Conservation (phyloP, 2,888 invertebrate species). For the Linhomoeus sp. region DNA sequence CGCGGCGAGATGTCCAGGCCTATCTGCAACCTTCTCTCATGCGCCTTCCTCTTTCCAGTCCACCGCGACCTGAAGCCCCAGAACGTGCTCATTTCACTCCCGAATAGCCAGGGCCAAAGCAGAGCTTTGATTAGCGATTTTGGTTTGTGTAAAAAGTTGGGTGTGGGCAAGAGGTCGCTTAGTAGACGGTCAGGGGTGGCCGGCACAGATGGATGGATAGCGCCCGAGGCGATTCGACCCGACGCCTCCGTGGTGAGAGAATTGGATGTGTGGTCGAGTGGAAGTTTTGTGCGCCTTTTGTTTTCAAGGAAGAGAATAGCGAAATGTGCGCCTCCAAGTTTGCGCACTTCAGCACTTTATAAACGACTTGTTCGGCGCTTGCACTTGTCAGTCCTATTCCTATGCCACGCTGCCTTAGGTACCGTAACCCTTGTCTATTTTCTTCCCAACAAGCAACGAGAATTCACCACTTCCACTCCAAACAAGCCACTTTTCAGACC, state of each 20-base stretch:
- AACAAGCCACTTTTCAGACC: slow-evolving; percentile 43
- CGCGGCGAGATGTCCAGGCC: too few relatives aligned
- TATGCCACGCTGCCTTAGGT: too few relatives aligned
- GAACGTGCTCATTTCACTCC: slow-evolving; percentile 73
- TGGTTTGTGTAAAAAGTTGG: slow-evolving; percentile 85
- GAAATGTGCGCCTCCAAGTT: too few relatives aligned
- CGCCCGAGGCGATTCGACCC: slow-evolving; percentile 65
- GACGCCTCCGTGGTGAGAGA: slow-evolving; percentile 29
- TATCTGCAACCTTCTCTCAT: too few relatives aligned
- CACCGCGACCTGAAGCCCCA: slow-evolving; percentile 96
- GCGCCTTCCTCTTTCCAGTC: slow-evolving; percentile 39
- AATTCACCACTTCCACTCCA: slow-evolving; percentile 6
- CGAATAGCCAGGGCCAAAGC: slow-evolving; percentile 42
- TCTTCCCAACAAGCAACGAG: background rate
- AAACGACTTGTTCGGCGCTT: too few relatives aligned
- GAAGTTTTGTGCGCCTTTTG: too few relatives aligned
- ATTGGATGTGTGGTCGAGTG: slow-evolving; percentile 2
- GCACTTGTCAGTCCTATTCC: too few relatives aligned
- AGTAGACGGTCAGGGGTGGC: slow-evolving; percentile 26
- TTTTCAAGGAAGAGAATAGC: too few relatives aligned
- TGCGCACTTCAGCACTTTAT: too few relatives aligned
- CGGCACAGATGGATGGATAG: slow-evolving; percentile 98
- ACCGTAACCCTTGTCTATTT: too few relatives aligned
- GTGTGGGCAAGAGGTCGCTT: slow-evolving; percentile 55
- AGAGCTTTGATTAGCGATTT: slow-evolving; percentile 96